Percentiles rank a stretch among this genome's conserved stretches.
phyloP scores from a whole-genome alignment of 2,888 invertebrate species.

The Auanema sp. region DNA sequence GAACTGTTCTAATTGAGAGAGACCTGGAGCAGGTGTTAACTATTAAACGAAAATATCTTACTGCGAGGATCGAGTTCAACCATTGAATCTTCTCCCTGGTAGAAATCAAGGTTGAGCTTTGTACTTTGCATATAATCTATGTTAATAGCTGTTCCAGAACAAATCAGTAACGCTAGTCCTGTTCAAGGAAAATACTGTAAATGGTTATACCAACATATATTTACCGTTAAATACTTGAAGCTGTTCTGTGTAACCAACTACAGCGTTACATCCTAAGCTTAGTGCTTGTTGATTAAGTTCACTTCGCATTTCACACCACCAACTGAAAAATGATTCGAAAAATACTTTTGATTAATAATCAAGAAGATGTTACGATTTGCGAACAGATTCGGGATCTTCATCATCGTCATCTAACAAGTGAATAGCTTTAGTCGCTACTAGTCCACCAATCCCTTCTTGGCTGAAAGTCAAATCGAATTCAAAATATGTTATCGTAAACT shows the following conservation, averaged over 20 bases:
- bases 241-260: conserved; percentile 88
- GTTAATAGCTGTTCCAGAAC: conserved; percentile 10
- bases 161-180: conserved; percentile 13
- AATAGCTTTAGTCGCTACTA: conserved; percentile 26
- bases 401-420: conserved; percentile 31
- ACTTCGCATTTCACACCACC: conserved; percentile 95
- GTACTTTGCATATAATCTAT: conserved; percentile 1
- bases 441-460: conserved; percentile 33
- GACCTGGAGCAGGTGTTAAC: too few species aligned
- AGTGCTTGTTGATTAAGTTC: conserved; percentile 91
- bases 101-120: too few species aligned
- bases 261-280: conserved; percentile 88
- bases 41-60: too few species aligned
- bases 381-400: conserved; percentile 25
- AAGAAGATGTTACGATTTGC: conserved; percentile 13
- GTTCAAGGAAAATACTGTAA: neutral
- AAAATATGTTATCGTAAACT: conserved; percentile 16
- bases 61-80: too few species aligned
- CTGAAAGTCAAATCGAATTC: conserved; percentile 11
- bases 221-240: conserved; percentile 75
- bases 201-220: neutral
- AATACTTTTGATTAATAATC: too few species aligned
- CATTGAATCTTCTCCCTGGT: too few species aligned
- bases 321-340: too few species aligned
- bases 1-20: too few species aligned